Conservation (phyloP, 1,140 invertebrate genomes). For the Theocolax elegans region DNA sequence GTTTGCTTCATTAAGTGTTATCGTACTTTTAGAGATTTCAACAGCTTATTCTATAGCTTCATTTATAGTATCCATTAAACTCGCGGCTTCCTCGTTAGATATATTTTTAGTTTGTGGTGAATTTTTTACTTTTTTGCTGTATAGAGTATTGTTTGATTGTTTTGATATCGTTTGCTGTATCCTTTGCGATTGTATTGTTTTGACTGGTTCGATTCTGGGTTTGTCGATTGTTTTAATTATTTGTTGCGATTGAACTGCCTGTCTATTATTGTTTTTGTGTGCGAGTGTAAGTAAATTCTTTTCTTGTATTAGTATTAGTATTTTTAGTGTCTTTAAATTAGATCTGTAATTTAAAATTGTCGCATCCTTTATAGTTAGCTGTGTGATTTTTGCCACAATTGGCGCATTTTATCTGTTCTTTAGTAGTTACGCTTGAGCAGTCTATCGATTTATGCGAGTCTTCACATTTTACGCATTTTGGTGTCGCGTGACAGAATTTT, state of each 20-base stretch:
- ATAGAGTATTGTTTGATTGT: background rate
- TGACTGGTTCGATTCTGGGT: background rate
- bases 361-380: background rate
- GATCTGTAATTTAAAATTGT: background rate
- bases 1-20: background rate
- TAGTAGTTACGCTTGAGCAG: background rate
- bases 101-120: background rate
- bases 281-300: background rate
- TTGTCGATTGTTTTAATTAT: too few relatives aligned
- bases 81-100: background rate
- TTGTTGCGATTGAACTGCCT: background rate
- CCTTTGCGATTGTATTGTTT: background rate
- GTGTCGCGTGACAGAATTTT: background rate
- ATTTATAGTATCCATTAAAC: background rate
- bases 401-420: background rate
- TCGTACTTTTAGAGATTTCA: background rate
- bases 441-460: background rate
- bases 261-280: background rate
- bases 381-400: background rate
- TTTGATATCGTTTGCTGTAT: background rate
- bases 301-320: background rate
- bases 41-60: background rate
- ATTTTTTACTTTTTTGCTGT: background rate
- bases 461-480: slow-evolving; percentile 2
- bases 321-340: too few relatives aligned